A percentile compares a stretch with the other conserved stretches of the same genome.
phyloP scores from a whole-genome alignment of 1,140 invertebrate species.

The Gryon sp. region DNA sequence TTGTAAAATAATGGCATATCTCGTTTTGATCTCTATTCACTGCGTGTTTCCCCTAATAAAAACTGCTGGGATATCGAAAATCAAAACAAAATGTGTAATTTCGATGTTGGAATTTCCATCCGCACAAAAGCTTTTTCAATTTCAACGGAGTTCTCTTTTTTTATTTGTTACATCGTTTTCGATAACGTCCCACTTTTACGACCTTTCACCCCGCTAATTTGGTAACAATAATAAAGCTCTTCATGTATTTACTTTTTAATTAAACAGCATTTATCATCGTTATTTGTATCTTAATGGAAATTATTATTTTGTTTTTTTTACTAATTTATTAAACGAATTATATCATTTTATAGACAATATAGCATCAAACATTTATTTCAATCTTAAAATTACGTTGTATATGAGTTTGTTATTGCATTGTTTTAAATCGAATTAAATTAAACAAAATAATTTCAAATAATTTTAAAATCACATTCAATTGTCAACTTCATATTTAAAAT shows the following conservation, averaged over 20 bases:
- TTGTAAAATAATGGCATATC: constrained; percentile 2
- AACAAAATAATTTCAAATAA: too few relatives aligned
- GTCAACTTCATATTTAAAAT: too few relatives aligned
- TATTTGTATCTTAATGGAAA: too few relatives aligned
- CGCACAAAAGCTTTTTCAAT: constrained; percentile 30
- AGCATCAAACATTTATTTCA: too few relatives aligned
- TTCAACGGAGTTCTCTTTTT: constrained; percentile 1
- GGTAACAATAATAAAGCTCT: neutral
- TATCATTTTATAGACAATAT: too few relatives aligned
- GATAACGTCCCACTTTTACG: neutral
- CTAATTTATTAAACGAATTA: too few relatives aligned
- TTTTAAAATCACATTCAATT: too few relatives aligned
- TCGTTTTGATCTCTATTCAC: neutral
- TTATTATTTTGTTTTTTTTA: too few relatives aligned
- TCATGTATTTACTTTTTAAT: neutral
- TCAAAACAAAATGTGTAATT: constrained; percentile 31
- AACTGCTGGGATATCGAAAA: constrained; percentile 13
- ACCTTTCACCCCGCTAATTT: neutral
- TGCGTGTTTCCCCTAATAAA: constrained; percentile 1
- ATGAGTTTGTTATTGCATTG: too few relatives aligned
- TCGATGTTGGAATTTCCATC: constrained; percentile 8
- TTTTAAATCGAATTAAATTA: too few relatives aligned
- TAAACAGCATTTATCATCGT: neutral
- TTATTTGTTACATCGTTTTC: constrained; percentile 1
- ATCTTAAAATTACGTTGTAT: too few relatives aligned